These are phyloP conservation scores for Sciurus vulgaris DNA, from an alignment of 2,797 vertebrate genomes.

Conservation along the genomic window DNA sequence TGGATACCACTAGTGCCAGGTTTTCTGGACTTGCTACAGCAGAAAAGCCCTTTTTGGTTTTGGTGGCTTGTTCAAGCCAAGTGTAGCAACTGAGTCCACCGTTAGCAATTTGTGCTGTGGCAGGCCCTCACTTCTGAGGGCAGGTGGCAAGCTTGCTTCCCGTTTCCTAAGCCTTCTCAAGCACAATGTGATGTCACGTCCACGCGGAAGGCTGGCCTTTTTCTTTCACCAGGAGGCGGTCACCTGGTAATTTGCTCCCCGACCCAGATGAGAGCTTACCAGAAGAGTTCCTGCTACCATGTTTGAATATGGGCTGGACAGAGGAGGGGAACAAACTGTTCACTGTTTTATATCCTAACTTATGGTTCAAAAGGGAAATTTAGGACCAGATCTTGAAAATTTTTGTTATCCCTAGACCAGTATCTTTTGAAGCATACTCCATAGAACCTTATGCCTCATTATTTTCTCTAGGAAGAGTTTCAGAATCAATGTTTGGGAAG, in stretches of 20 bases:
- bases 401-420: not conserved
- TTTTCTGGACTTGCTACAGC: not conserved
- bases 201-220: not conserved
- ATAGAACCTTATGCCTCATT: not conserved
- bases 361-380: not conserved
- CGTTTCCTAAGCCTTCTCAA: not conserved
- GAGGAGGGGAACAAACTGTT: not conserved
- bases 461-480: not conserved
- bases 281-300: not conserved
- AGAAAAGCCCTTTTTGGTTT: not conserved
- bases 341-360: too few species aligned
- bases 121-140: not conserved
- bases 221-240: not conserved
- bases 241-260: not conserved
- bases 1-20: rapidly evolving
- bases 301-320: not conserved
- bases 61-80: not conserved
- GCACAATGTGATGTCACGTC: not conserved
- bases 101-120: too few species aligned
- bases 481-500: not conserved
- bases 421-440: not conserved
- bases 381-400: not conserved
- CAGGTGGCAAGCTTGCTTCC: not conserved
- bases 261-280: not conserved
- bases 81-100: not conserved